Evolutionary conservation across 2,888 invertebrate species (phyloP).

Genomic region (Sphaeridia pumilis): DNA sequence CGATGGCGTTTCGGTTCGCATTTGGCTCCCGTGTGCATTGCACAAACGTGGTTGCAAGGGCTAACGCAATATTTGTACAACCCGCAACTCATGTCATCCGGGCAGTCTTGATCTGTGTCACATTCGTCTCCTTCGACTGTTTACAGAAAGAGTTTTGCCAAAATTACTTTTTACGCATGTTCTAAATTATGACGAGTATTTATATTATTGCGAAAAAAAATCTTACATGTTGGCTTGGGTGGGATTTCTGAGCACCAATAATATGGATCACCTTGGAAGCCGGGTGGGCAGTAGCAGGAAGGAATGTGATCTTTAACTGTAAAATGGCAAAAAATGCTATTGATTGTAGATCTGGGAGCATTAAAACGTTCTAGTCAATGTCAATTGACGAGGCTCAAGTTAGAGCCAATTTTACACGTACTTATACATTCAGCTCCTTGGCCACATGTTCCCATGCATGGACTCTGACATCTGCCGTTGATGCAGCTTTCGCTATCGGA

Average conservation of each 20-base stretch:
- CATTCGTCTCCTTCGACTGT: slow-evolving; percentile 35
- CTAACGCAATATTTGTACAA: slow-evolving; percentile 33
- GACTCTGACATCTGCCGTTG: slow-evolving; percentile 31
- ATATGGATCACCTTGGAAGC: slow-evolving; percentile 32
- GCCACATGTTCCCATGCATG: slow-evolving; percentile 35
- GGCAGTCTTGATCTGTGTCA: slow-evolving; percentile 31
- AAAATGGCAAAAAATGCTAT: slow-evolving; percentile 8
- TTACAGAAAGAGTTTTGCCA: background rate
- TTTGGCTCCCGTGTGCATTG: slow-evolving; percentile 35
- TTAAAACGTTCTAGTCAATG: slow-evolving; percentile 1
- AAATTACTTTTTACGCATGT: too few relatives aligned
- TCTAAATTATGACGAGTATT: too few relatives aligned
- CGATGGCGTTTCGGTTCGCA: slow-evolving; percentile 35
- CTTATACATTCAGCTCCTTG: slow-evolving; percentile 34
- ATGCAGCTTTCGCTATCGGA: slow-evolving; percentile 10
- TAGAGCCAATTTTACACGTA: slow-evolving; percentile 18
- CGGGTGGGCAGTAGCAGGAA: slow-evolving; percentile 31
- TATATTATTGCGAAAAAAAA: background rate
- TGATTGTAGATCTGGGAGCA: slow-evolving; percentile 4
- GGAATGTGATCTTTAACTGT: slow-evolving; percentile 33
- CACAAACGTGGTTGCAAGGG: slow-evolving; percentile 35
- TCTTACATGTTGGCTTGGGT: slow-evolving; percentile 34
- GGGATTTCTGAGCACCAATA: slow-evolving; percentile 34
- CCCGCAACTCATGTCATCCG: slow-evolving; percentile 36
- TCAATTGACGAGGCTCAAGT: background rate